phyloP scores from a whole-genome alignment of 2,113 vertebrate species.

The Periophthalmus modestus region DNA sequence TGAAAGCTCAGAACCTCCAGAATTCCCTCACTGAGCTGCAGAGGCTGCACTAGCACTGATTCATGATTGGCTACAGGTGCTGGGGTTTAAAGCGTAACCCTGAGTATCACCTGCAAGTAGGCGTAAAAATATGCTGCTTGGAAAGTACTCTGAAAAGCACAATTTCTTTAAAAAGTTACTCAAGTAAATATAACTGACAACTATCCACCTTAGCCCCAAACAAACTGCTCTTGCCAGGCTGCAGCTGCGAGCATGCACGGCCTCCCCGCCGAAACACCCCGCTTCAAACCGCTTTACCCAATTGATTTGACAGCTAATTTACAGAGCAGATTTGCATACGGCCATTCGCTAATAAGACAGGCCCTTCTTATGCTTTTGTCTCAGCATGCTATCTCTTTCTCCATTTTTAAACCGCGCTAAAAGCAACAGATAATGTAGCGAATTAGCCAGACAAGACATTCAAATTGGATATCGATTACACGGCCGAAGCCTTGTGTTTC shows the following conservation, averaged over 20 bases:
- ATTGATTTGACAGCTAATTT: conserved; percentile 80
- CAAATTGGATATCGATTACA: conserved; percentile 80
- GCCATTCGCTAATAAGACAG: conserved; percentile 67
- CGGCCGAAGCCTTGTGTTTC: conserved; percentile 66
- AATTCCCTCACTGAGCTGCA: too few species aligned
- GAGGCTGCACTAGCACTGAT: too few species aligned
- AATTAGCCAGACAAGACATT: conserved; percentile 78
- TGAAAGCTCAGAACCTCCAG: too few species aligned
- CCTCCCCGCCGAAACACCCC: conserved; percentile 31
- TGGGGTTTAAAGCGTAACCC: too few species aligned
- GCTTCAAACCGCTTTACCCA: conserved; percentile 62
- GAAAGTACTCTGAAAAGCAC: too few species aligned
- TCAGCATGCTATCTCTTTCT: conserved; percentile 43
- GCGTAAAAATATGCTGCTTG: too few species aligned
- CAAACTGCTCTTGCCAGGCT: conserved; percentile 62
- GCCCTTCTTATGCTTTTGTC: conserved; percentile 64
- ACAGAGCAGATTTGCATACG: conserved; percentile 76
- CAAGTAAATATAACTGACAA: too few species aligned
- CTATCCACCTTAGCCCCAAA: conserved; percentile 14
- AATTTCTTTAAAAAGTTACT: too few species aligned
- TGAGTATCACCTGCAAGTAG: too few species aligned
- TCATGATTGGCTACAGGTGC: too few species aligned
- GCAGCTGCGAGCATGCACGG: conserved; percentile 50
- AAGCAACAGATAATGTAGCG: conserved; percentile 69
- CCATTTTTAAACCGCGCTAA: conserved; percentile 50